phyloP scores from a whole-genome alignment of 2,888 invertebrate species.

The Anorthoa munda region DNA sequence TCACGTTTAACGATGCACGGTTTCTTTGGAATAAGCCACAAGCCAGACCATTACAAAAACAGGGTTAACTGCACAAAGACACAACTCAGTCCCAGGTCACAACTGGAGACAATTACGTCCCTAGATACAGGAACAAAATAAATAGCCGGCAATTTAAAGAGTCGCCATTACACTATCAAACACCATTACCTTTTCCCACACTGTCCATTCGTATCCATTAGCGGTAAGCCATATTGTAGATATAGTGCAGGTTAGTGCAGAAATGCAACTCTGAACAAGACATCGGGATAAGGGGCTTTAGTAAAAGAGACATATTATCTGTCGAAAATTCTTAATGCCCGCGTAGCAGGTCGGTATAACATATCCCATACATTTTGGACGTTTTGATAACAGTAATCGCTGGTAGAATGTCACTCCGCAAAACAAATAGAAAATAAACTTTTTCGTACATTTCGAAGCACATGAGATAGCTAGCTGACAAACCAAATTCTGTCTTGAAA shows the following conservation, averaged over 20 bases:
- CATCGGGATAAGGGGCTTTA: no score
- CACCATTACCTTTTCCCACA: conserved; percentile 78
- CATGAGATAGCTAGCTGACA: no score
- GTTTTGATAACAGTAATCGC: no score
- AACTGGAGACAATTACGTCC: conserved; percentile 58
- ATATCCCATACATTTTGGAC: no score
- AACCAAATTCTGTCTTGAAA: no score
- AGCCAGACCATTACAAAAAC: not conserved
- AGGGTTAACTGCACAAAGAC: conserved; percentile 5
- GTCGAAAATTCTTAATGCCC: no score
- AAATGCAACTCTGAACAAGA: conserved; percentile 9
- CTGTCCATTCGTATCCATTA: conserved; percentile 79
- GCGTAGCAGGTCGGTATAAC: no score
- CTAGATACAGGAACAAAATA: conserved; percentile 56
- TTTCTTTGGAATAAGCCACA: not conserved
- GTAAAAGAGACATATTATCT: no score
- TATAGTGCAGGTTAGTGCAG: conserved; percentile 10
- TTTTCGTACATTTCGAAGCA: no score
- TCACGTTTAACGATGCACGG: not conserved
- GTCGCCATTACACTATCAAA: conserved; percentile 73
- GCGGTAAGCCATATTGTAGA: conserved; percentile 56
- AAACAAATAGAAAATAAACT: no score
- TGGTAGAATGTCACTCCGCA: no score
- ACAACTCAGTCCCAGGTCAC: conserved; percentile 28
- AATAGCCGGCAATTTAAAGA: conserved; percentile 66